Evolutionary conservation across 2,113 vertebrate genomes (phyloP).

Genomic region (Strix uralensis): DNA sequence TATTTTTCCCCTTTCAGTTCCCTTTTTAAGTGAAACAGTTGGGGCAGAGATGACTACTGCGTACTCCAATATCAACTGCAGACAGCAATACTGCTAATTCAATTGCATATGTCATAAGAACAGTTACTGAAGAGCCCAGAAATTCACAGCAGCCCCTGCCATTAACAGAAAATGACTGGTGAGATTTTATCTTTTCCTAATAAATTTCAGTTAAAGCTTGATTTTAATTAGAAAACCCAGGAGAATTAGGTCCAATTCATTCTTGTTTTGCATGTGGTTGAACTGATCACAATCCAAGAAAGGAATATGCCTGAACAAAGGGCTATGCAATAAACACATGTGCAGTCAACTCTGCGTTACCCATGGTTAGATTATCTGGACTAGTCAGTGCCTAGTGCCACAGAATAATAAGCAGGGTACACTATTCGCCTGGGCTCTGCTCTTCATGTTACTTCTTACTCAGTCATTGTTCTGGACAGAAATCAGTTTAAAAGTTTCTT

Average conservation of each 20-base stretch:
- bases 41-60: background rate
- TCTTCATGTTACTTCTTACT: background rate
- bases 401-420: background rate
- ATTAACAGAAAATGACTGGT: background rate
- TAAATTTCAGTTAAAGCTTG: slow-evolving; percentile 36
- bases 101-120: background rate
- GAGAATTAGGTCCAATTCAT: slow-evolving; percentile 36
- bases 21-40: background rate
- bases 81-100: background rate
- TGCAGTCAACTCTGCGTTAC: background rate
- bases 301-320: background rate
- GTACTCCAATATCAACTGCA: background rate
- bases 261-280: slow-evolving; percentile 38
- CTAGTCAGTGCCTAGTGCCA: background rate
- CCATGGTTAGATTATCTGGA: background rate
- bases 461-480: background rate
- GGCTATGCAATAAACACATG: background rate
- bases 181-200: slow-evolving; percentile 10
- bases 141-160: background rate
- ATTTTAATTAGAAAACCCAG: slow-evolving; percentile 44
- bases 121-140: background rate
- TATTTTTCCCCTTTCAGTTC: background rate
- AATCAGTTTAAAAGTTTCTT: background rate
- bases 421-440: background rate
- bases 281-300: slow-evolving; percentile 31